Base-by-base conservation (phyloP, 2,888 invertebrate genomes). In the Drosophila atripex region DNA sequence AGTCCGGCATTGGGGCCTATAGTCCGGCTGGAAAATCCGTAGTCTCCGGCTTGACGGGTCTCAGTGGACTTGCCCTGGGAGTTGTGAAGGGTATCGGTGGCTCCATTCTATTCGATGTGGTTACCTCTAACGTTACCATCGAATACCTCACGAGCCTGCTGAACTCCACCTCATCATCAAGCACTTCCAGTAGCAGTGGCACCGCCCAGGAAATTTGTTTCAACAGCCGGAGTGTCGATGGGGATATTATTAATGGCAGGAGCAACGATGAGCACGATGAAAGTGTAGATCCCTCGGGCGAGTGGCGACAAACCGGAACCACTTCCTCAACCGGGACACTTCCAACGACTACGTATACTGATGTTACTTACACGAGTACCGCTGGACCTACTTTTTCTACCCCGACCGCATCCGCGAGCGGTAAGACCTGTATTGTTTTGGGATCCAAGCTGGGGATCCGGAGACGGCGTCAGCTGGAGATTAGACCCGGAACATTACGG, bases 191-290 rank as follows among this genome's bases (percentile, higher is more conserved):
- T 11, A 64, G 51, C 59, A 38, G n/a, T 1, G 69, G 63, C 23
- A 68, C 78, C 1, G 32, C 60, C 0, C 80, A 87, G 57, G 85
- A 89, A 65, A 71, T 89, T n/a, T 89, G 89, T 46, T 88, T 89
- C 35, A 68, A 63, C 0, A 80, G 80, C 23, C 75, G 86, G 35
- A 83, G 80, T 54, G 52, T 60, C 4, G 56, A 77, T 32, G 79
- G 77, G 0, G 70, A 77, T 21, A 14, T 47, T 4, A 43, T 57
- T 0, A 53, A 49, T 7, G 69, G 57, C 0, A 69, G 75, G 12
- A 61, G 38, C n/a, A 25, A 66, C 11, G 41, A 54, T 21, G 50
- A 25, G 0, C 21, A 60, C 3, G 60, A 46, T 7, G 64, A 69
- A 6, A 30, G n/a, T 5, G 38, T 11, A 2, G 28, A 61, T 5